These are phyloP conservation scores for Mythimna ferrago DNA, from an alignment of 2,888 invertebrate genomes.

Conservation along the genomic window DNA sequence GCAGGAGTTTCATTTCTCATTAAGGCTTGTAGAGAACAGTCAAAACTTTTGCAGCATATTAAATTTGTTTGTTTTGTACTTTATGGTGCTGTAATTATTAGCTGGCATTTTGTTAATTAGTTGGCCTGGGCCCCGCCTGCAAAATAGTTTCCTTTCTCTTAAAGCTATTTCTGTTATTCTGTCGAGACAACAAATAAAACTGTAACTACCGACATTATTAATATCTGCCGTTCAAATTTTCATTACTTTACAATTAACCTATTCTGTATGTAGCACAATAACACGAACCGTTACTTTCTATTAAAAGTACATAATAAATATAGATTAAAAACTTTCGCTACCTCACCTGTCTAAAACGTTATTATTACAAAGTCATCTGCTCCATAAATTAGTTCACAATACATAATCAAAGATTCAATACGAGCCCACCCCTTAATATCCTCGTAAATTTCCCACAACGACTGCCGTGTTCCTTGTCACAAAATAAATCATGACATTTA, in stretches of 20 bases:
- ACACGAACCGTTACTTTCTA: conserved; percentile 41
- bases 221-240: conserved; percentile 17
- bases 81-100: conserved; percentile 27
- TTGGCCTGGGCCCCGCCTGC: conserved; percentile 9
- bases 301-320: conserved; percentile 49
- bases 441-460: conserved; percentile 89
- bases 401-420: conserved; percentile 77
- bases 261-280: conserved; percentile 31
- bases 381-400: conserved; percentile 74
- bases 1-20: conserved; percentile 8
- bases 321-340: conserved; percentile 56
- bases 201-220: not conserved
- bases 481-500: conserved; percentile 87
- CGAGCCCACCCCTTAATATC: conserved; percentile 80
- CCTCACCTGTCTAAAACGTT: conserved; percentile 54
- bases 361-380: conserved; percentile 67
- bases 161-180: conserved; percentile 25
- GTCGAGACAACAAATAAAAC: conserved; percentile 6
- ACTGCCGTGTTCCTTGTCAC: conserved; percentile 84
- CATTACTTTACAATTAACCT: conserved; percentile 34
- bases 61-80: conserved; percentile 8
- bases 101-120: conserved; percentile 25
- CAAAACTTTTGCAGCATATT: conserved; percentile 17
- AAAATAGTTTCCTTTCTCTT: conserved; percentile 16
- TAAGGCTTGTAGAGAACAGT: conserved; percentile 6